A percentile compares a stretch with the other conserved stretches of the same genome.
Conservation (phyloP, 2,888 invertebrate genomes). For the Cephus pulcher region DNA sequence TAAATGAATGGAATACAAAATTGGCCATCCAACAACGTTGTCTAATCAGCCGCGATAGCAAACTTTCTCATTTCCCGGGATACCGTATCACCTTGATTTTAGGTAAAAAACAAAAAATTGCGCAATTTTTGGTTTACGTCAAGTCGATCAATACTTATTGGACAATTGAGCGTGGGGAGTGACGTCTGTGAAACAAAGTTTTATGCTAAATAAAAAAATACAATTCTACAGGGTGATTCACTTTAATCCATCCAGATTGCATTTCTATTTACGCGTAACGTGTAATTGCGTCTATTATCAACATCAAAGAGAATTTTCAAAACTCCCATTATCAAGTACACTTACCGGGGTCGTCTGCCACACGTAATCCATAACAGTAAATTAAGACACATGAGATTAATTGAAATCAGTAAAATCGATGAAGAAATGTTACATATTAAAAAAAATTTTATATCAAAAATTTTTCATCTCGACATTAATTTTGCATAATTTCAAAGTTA, state of each 20-base stretch:
- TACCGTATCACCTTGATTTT: background rate
- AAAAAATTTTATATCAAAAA: background rate
- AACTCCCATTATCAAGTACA: background rate
- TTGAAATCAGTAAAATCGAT: background rate
- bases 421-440: background rate
- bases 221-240: background rate
- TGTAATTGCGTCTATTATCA: background rate
- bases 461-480: background rate
- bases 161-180: background rate
- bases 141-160: background rate
- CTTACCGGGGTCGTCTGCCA: background rate
- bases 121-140: background rate
- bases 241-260: background rate
- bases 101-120: background rate
- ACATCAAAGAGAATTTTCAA: background rate
- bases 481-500: background rate
- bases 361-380: background rate
- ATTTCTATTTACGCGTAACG: background rate
- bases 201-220: background rate
- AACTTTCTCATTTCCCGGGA: background rate
- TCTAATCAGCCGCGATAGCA: background rate
- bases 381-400: background rate
- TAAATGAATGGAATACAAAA: background rate
- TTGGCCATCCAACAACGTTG: background rate
- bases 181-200: background rate